Evolutionary conservation across 2,113 vertebrate genomes (phyloP).

Genomic region (Chamaea fasciata): DNA sequence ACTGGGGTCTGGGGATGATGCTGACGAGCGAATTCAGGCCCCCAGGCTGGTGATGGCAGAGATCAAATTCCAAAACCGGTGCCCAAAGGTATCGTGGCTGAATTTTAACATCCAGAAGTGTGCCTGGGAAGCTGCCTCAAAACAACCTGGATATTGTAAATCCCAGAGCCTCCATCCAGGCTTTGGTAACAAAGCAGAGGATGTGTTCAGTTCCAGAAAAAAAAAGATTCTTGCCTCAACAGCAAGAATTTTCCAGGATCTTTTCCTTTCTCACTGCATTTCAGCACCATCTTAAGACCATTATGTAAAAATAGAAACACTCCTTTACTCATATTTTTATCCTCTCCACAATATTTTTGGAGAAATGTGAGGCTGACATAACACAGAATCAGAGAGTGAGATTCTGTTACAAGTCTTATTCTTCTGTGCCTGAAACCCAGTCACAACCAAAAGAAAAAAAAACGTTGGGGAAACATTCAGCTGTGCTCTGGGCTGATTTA

Average conservation of each 20-base stretch:
- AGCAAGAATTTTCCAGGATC: background rate
- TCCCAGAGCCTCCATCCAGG: background rate
- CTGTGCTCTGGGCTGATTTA: background rate
- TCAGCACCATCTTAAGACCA: slow-evolving; percentile 38
- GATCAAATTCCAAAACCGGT: background rate
- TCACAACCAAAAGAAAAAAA: background rate
- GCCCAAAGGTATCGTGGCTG: background rate
- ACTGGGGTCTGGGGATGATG: background rate
- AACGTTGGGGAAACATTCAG: background rate
- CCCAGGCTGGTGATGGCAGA: background rate
- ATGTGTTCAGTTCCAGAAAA: background rate
- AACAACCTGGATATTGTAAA: background rate
- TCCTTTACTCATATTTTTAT: background rate
- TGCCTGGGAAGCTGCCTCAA: background rate
- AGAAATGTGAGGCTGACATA: background rate
- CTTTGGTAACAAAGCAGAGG: background rate
- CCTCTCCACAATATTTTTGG: background rate
- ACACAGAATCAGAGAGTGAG: background rate
- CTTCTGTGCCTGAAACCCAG: background rate
- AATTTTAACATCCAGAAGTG: background rate
- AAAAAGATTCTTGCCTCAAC: background rate
- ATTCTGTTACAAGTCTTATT: background rate
- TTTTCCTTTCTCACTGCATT: slow-evolving; percentile 15
- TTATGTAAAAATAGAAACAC: slow-evolving; percentile 9
- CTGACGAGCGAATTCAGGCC: background rate